Conservation (phyloP, 2,888 invertebrate species). For the Euplagia quadripunctaria region DNA sequence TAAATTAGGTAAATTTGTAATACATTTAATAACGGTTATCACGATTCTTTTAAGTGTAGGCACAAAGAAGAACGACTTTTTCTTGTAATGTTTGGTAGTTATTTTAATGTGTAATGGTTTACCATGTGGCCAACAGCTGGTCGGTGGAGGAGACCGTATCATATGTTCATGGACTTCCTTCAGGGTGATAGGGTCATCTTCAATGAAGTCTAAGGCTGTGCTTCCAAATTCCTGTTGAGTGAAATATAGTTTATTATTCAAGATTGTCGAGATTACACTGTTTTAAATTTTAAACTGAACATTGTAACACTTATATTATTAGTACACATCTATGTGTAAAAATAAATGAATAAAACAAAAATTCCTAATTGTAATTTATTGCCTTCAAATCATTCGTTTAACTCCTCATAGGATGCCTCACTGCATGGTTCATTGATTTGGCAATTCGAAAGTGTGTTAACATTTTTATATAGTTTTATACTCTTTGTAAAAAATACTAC, state of each 20-base stretch:
- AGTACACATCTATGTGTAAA: too few species aligned
- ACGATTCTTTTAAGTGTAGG: slow-evolving; percentile 14
- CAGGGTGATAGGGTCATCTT: slow-evolving; percentile 91
- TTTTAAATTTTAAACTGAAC: too few species aligned
- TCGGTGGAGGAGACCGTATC: slow-evolving; percentile 94
- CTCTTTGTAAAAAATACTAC: too few species aligned
- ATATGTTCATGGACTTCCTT: slow-evolving; percentile 94
- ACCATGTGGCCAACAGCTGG: slow-evolving; percentile 90
- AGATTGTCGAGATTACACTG: too few species aligned
- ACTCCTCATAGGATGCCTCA: too few species aligned
- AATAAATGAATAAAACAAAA: too few species aligned
- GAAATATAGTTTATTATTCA: background rate
- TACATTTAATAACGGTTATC: slow-evolving; percentile 11
- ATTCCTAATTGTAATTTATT: background rate
- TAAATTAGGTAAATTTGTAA: slow-evolving; percentile 7
- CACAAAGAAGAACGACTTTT: background rate
- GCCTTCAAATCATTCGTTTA: too few species aligned
- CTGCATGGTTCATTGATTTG: too few species aligned
- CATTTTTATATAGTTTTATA: too few species aligned
- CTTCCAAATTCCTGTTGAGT: slow-evolving; percentile 83
- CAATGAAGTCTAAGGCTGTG: slow-evolving; percentile 82
- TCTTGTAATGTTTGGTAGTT: slow-evolving; percentile 6
- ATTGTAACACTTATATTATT: too few species aligned
- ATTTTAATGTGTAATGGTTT: slow-evolving; percentile 39
- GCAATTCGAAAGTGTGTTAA: too few species aligned